Conservation (phyloP, 2,888 invertebrate genomes). For the Calliphora vomitoria region DNA sequence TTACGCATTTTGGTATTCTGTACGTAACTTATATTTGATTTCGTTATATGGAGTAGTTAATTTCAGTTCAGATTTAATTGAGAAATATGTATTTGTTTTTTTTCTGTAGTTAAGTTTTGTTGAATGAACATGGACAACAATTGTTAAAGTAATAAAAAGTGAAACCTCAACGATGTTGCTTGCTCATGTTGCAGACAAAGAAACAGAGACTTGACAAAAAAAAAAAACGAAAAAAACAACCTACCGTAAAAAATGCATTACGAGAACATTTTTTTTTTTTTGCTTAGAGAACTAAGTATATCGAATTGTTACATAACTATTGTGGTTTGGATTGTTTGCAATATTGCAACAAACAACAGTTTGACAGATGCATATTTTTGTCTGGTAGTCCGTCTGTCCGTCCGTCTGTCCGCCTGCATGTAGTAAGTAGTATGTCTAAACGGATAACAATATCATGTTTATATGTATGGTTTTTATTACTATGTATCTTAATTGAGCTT, state of each 20-base stretch:
- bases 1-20: not conserved
- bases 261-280: conserved; percentile 15
- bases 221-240: not conserved
- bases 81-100: conserved; percentile 11
- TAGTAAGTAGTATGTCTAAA: not conserved
- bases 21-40: not conserved
- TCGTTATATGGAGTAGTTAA: not conserved
- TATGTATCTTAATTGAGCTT: not conserved
- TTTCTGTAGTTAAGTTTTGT: conserved; percentile 8
- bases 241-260: not conserved
- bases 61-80: conserved; percentile 37
- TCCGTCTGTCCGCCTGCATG: not conserved
- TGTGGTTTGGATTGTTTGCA: conserved; percentile 41
- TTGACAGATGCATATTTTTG: conserved; percentile 42
- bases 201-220: conserved; percentile 16
- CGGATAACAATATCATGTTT: conserved; percentile 22
- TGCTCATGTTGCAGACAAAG: not conserved
- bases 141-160: conserved; percentile 29
- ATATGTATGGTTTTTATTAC: not conserved
- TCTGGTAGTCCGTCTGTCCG: not conserved
- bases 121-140: conserved; percentile 38
- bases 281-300: conserved; percentile 19
- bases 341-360: conserved; percentile 18
- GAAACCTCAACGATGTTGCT: conserved; percentile 18
- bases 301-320: conserved; percentile 33